Conservation (phyloP, 2,797 vertebrate species). For the Neosilurus mollespiculum region DNA sequence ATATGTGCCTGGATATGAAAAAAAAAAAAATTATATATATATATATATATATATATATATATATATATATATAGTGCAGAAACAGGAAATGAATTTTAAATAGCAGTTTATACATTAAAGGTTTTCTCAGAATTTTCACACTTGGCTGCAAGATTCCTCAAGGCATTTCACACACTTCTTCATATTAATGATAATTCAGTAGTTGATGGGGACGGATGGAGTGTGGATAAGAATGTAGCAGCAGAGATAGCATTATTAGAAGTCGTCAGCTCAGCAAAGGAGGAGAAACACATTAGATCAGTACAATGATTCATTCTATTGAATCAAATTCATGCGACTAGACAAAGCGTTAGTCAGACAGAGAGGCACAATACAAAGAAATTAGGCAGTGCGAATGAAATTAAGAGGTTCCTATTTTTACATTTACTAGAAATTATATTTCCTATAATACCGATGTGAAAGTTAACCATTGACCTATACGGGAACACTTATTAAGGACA, state of each 20-base stretch:
- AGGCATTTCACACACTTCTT: constrained; percentile 33
- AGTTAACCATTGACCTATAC: background rate
- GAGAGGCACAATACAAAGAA: constrained; percentile 22
- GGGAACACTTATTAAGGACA: background rate
- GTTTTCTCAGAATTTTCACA: constrained; percentile 25
- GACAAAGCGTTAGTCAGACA: constrained; percentile 30
- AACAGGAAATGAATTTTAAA: constrained; percentile 38
- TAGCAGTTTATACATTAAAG: constrained; percentile 29
- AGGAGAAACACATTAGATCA: constrained; percentile 39
- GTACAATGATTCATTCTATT: constrained; percentile 39
- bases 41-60: no score
- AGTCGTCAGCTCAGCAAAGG: constrained; percentile 36
- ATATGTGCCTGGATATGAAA: background rate
- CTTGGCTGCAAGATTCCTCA: constrained; percentile 28
- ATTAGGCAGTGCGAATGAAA: constrained; percentile 30
- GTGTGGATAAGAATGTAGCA: constrained; percentile 19
- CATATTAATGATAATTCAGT: constrained; percentile 42
- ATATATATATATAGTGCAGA: background rate
- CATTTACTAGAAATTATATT: constrained; percentile 6
- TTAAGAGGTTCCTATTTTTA: constrained; percentile 28
- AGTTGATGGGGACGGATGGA: constrained; percentile 11
- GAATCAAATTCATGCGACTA: constrained; percentile 37
- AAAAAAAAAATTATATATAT: background rate
- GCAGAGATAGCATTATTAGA: constrained; percentile 36
- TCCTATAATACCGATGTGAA: constrained; percentile 5